phyloP scores from a whole-genome alignment of 2,888 invertebrate species.

The Drosophila testacea region DNA sequence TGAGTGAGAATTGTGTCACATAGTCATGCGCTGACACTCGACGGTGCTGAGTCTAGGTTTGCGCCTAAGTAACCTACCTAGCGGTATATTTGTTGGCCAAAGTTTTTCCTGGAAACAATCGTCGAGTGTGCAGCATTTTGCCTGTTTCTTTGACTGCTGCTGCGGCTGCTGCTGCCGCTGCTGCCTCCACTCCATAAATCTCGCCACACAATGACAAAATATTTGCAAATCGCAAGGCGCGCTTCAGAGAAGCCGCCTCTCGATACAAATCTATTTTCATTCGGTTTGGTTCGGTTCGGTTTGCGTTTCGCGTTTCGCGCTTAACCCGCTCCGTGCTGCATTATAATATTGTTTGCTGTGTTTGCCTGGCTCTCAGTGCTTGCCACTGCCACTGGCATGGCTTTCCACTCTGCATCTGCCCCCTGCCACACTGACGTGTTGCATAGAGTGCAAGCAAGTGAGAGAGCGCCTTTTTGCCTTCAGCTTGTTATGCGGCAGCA shows the following conservation, averaged over 20 bases:
- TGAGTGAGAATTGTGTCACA: constrained; percentile 84
- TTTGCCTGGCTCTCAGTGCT: constrained; percentile 25
- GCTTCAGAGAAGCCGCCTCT: constrained; percentile 82
- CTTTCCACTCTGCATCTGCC: not conserved
- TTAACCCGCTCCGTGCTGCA: constrained; percentile 42
- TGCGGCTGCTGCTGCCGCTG: constrained; percentile 39
- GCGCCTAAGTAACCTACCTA: constrained; percentile 53
- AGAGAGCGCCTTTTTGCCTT: constrained; percentile 56
- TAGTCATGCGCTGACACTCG: constrained; percentile 77
- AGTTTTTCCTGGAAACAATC: constrained; percentile 78
- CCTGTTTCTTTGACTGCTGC: constrained; percentile 44
- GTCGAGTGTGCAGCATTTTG: constrained; percentile 63
- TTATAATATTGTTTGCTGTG: constrained; percentile 60
- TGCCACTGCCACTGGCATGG: constrained; percentile 13
- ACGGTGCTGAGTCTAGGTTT: constrained; percentile 28
- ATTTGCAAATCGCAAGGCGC: constrained; percentile 83
- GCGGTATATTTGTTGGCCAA: constrained; percentile 64
- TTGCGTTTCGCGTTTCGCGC: constrained; percentile 26
- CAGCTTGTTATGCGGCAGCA: constrained; percentile 75
- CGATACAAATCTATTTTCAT: constrained; percentile 83
- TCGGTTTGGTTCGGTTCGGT: constrained; percentile 39
- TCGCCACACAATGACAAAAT: constrained; percentile 84
- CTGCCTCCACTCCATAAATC: constrained; percentile 83
- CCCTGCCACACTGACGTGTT: constrained; percentile 8
- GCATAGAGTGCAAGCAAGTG: constrained; percentile 38